Conservation (phyloP, 2,113 vertebrate species). For the Tursiops truncatus region DNA sequence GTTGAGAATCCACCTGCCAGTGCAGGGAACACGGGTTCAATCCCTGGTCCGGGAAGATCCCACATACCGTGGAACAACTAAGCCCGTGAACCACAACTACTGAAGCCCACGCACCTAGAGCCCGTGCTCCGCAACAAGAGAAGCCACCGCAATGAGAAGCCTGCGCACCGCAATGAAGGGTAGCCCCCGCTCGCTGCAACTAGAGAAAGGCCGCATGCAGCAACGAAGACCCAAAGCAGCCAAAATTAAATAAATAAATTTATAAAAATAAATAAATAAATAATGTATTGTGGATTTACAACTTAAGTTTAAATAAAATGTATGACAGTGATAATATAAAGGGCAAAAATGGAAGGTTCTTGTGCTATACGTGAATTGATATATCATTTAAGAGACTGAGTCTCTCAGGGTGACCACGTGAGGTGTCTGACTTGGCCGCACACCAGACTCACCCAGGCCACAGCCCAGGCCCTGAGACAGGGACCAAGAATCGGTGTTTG, state of each 20-base stretch:
- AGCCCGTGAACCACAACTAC: background rate
- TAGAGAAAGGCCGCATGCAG: background rate
- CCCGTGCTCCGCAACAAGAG: background rate
- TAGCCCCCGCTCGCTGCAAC: background rate
- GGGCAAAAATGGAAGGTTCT: background rate
- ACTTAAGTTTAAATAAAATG: background rate
- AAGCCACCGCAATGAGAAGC: background rate
- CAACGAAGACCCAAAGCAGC: background rate
- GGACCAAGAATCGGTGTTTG: background rate
- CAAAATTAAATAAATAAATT: background rate
- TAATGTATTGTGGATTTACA: background rate
- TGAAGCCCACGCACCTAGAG: background rate
- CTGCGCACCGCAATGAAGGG: fast-evolving
- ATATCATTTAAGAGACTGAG: background rate
- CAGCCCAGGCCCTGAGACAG: background rate
- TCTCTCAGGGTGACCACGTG: background rate
- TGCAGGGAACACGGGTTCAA: background rate
- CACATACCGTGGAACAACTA: background rate
- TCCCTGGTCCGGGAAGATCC: background rate
- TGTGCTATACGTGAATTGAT: background rate
- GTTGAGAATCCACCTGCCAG: background rate
- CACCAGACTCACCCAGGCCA: background rate
- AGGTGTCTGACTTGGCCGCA: background rate
- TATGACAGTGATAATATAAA: background rate
- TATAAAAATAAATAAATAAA: too few species aligned